These are phyloP conservation scores for Echinarachnius parma DNA, from an alignment of 53 echinoderm and acorn worm genomes.

Conservation along the genomic window DNA sequence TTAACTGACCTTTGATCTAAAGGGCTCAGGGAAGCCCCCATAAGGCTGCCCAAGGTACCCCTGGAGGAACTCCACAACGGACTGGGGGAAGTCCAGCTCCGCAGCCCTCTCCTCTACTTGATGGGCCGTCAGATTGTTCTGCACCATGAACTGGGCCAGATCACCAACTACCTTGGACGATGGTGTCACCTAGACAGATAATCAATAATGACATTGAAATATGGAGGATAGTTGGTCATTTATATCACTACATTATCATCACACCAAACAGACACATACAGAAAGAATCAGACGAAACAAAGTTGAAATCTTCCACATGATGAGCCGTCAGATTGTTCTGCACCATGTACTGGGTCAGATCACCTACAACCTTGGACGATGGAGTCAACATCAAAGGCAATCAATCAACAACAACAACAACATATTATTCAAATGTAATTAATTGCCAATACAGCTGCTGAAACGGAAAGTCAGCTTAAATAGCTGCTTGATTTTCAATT, in stretches of 20 bases:
- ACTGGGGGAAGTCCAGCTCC: constrained; percentile 85
- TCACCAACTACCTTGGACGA: constrained; percentile 98
- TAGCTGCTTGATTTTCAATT: too few species aligned
- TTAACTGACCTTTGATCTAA: constrained; percentile 72
- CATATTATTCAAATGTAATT: too few species aligned
- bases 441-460: too few species aligned
- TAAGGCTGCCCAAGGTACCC: constrained; percentile 94
- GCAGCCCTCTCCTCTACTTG: constrained; percentile 82
- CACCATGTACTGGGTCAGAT: constrained; percentile 89
- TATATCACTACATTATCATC: too few species aligned
- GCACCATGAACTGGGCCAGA: constrained; percentile 99
- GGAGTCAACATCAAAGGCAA: constrained; percentile 68
- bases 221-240: too few species aligned
- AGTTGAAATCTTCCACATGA: too few species aligned
- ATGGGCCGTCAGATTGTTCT: constrained; percentile 76
- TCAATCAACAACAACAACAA: too few species aligned
- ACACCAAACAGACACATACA: too few species aligned
- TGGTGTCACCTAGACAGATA: constrained; percentile 75
- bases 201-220: background rate
- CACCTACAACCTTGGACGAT: constrained; percentile 86
- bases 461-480: too few species aligned
- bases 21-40: constrained; percentile 92
- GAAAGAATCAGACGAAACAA: too few species aligned
- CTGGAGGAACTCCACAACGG: constrained; percentile 96
- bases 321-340: too few species aligned